Base-by-base conservation (phyloP, 2,797 vertebrate species). In the Crypturellus tataupa region DNA sequence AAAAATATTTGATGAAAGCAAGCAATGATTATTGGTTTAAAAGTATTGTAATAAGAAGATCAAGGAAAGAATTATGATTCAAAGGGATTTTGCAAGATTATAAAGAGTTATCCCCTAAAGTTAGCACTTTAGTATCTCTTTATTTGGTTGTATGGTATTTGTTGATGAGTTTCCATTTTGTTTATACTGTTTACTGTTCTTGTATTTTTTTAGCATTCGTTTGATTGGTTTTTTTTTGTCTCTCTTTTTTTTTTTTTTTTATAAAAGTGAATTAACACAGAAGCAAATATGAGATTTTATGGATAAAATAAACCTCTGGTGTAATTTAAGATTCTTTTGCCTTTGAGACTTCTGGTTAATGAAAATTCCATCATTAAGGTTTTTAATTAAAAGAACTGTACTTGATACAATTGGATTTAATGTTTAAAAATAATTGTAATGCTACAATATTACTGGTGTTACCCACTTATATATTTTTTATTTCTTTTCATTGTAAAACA, bases 291-390 rank as follows among this genome's bases (percentile, higher is more conserved):
- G 80, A 85, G 63, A 39, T 85, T 93, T 93, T 92, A 72, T 9
- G 87, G 63, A 69, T 65, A 93, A 89, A 95, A 76, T 77, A 78
- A 94, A 63, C 8, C 33, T 58, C 68, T 87, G 72, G 85, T 89
- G 94, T 73, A 77, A 89, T 75, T 71, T 80, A 59, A 93, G 85
- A 89, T 73, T 72, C 29, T 71, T 89, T 87, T 89, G 39, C 59
- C 60, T 93, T 94, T 87, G 79, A 92, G 82, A 90, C n/a, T 82
- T 76, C 35, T 44, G 27, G n/a, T 89, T 95, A 91, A 92, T 94
- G 65, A 91, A 97, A 95, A 85, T 80, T 90, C 70, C 86, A 27
- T 65, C 80, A 85, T 76, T 92, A 93, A 93, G 19, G 25, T 40
- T 85, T 42, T 93, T 87, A 89, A 87, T 83, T 95, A 94, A 80